Percentiles rank a stretch among this genome's conserved stretches.
phyloP scores from a whole-genome alignment of 2,888 invertebrate genomes.

The Tinea trinotella region DNA sequence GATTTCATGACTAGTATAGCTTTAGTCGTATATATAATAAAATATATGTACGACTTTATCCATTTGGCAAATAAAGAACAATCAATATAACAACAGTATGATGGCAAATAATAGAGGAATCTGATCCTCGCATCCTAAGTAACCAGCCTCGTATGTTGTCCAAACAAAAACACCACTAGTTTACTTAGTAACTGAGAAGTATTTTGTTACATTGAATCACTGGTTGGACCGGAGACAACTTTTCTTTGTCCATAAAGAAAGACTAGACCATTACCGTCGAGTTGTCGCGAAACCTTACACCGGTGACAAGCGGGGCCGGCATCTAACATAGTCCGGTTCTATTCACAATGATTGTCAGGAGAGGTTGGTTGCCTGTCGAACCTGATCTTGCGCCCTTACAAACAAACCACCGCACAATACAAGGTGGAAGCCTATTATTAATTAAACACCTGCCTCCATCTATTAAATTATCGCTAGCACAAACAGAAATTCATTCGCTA shows the following conservation, averaged over 20 bases:
- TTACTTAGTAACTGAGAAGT: constrained; percentile 9
- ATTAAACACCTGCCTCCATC: constrained; percentile 37
- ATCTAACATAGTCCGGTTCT: constrained; percentile 15
- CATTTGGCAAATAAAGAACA: background rate
- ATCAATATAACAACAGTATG: background rate
- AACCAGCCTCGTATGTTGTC: constrained; percentile 1
- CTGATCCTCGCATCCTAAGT: constrained; percentile 3
- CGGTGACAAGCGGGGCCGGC: constrained; percentile 16
- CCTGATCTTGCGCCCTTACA: constrained; percentile 30
- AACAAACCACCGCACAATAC: background rate
- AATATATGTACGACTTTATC: background rate
- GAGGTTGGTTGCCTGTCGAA: constrained; percentile 28
- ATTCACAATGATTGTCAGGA: constrained; percentile 2
- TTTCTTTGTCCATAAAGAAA: constrained; percentile 16
- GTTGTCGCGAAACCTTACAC: constrained; percentile 49
- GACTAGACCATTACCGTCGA: constrained; percentile 25
- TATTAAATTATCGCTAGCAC: constrained; percentile 34
- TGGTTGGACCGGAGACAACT: constrained; percentile 9
- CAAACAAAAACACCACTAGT: constrained; percentile 6
- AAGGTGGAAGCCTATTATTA: constrained; percentile 32
- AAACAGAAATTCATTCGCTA: constrained; percentile 26
- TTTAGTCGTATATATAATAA: background rate
- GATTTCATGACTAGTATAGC: background rate
- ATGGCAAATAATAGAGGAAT: background rate
- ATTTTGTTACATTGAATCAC: constrained; percentile 11